A percentile compares a stretch with the other conserved stretches of the same genome.
phyloP scores from a whole-genome alignment of 2,888 invertebrate species.

The Aphodius sticticus region DNA sequence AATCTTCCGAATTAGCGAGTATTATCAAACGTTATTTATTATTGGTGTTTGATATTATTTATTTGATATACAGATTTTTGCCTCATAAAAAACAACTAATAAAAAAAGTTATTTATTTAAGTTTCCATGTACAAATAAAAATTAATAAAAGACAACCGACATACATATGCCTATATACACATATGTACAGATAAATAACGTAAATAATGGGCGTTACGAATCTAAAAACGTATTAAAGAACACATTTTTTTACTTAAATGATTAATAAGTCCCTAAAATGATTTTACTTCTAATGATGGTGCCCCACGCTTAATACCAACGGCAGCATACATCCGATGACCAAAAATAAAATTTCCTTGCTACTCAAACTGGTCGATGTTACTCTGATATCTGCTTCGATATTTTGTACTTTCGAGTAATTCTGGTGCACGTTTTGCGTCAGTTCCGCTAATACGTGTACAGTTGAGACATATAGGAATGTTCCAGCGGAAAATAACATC shows the following conservation, averaged over 20 bases:
- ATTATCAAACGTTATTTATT: too few species aligned
- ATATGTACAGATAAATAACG: background rate
- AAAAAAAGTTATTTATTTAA: too few species aligned
- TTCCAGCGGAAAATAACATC: constrained; percentile 98
- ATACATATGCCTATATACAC: background rate
- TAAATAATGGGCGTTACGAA: background rate
- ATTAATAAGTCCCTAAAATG: background rate
- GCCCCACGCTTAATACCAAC: constrained; percentile 88
- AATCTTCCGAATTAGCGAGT: too few species aligned
- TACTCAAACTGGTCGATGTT: constrained; percentile 66
- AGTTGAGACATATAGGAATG: constrained; percentile 98
- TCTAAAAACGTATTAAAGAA: background rate
- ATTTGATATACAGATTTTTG: too few species aligned
- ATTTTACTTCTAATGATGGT: constrained; percentile 70
- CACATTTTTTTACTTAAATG: background rate
- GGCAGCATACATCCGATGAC: constrained; percentile 90
- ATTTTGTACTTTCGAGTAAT: constrained; percentile 54
- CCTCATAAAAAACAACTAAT: too few species aligned
- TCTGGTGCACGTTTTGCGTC: constrained; percentile 66
- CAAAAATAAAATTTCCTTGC: constrained; percentile 82
- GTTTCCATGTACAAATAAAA: background rate
- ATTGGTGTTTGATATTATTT: too few species aligned
- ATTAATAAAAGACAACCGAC: background rate
- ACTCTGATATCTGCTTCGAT: constrained; percentile 49
- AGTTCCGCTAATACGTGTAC: constrained; percentile 98